Evolutionary conservation across 2,888 invertebrate genomes (phyloP), one percentile per base, ranked within the genome.

Genomic region (Cybosia mesomella): DNA sequence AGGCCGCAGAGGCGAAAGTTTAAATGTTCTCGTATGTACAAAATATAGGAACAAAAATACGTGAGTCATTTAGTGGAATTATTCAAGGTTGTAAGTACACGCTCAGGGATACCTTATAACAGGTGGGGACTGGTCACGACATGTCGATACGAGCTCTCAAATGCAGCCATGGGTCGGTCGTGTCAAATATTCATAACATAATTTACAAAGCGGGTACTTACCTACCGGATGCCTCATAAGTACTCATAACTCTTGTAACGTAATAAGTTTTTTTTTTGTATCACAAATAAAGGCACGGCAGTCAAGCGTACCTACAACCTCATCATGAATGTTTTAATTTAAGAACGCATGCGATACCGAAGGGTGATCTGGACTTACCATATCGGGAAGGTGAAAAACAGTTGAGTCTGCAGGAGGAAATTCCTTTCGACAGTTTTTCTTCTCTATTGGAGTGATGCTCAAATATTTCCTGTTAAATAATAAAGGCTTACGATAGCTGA

Each of bases 61-160:
- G n/a, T 66, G 53, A 59, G 9, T 60, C 39, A 66, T 28, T 59
- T 54, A 49, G 59, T 54, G 36, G 22, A 34, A 60, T 49, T 58
- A 49, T 49, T 66, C 54, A 60, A 53, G 66, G 53, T 49, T 36
- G 22, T 22, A 65, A 36, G 43, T 34, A 63, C 21, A 39, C 39
- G 61, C 28, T 39, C 34, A 58, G 58, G 65, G 49, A 49, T 54
- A 36, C 59, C 39, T 57, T 24, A 59, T 54, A 62, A 73, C 76
- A 71, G 64, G 79, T 67, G 58, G 32, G 43, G 60, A 71, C 76
- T 66, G 61, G 79, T 70, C 76, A 59, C 63, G 62, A 71, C 71
- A 55, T 43, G 59, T 69, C 58, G 15, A 15, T 21, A 53, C 62
- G 53, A 62, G 67, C 49, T 53, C 24, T n/a, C 21, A 21, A 39